Base-by-base conservation (phyloP, 2,797 vertebrate species). In the Galaxias olidus region DNA sequence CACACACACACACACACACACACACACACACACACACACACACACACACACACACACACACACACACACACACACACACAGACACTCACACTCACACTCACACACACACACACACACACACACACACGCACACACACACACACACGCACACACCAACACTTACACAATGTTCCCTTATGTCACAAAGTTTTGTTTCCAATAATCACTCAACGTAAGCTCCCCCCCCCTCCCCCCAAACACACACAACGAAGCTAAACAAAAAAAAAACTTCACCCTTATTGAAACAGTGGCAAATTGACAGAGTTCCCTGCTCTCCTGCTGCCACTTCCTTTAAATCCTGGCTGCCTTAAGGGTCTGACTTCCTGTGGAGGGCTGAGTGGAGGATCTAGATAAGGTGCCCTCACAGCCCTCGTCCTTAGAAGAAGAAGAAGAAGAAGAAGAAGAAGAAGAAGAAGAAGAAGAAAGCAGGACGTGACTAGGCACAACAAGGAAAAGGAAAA, bases 11-110 rank as follows among this genome's bases (percentile, higher is more conserved):
- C 14, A 40, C 49, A 51, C 49, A 59, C 65, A 53, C 50, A 17
- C n/a, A n/a, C n/a, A n/a, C n/a, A n/a, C n/a, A n/a, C n/a, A n/a
- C n/a, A n/a, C 63, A 59, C 66, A 50, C 20, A 48, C 15, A 62
- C 62, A 42, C 40, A 57, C 40, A 57, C 55, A 76, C 73, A 74
- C 69, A 73, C 72, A 66, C 65, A 49, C 77, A 70, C 42, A 59
- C 65, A 65, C 55, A 48, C 59, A 58, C 61, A 63, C 51, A 63
- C 41, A 64, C 62, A 52, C 57, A 46, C 9, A 9, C 40, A 20
- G 8, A 61, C 45, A 11, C 20, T 42, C 15, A 57, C 19, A 10
- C 50, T 48, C 30, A n/a, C 50, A n/a, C n/a, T n/a, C n/a, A n/a
- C 12, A 4, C 9, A 41, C n/a, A 41, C 50, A 52, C 50, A 52